Evolutionary conservation across 2,888 invertebrate species (phyloP).

Genomic region (Elegia similella): DNA sequence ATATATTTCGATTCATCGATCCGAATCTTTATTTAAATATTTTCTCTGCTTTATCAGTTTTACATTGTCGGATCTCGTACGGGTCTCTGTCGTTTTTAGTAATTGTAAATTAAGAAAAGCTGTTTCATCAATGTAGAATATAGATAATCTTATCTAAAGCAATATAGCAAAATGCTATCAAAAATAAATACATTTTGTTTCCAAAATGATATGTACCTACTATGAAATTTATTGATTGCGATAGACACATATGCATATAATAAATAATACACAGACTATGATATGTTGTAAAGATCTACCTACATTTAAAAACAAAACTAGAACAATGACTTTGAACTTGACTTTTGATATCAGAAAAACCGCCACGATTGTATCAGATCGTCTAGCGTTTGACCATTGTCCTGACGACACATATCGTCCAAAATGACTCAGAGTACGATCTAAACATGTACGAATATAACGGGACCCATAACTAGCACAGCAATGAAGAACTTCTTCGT

Average conservation of each 20-base stretch:
- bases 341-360: constrained; percentile 7
- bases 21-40: background rate
- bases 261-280: background rate
- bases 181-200: background rate
- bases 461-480: background rate
- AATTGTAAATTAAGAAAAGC: background rate
- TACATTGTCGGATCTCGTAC: background rate
- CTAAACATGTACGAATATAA: background rate
- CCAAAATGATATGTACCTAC: too few species aligned
- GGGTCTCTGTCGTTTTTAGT: background rate
- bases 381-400: constrained; percentile 15
- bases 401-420: background rate
- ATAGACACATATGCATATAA: background rate
- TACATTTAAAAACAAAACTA: constrained; percentile 3
- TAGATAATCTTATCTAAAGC: background rate
- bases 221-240: too few species aligned
- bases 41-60: background rate
- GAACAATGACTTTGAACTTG: constrained; percentile 13
- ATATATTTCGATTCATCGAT: background rate
- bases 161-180: background rate
- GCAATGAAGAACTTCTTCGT: background rate
- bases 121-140: background rate
- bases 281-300: background rate
- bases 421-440: background rate
- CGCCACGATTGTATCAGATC: constrained; percentile 1